Evolutionary conservation across 2,113 vertebrate genomes (phyloP), one percentile per base, ranked within the genome.

Genomic region (Alligator mississippiensis): DNA sequence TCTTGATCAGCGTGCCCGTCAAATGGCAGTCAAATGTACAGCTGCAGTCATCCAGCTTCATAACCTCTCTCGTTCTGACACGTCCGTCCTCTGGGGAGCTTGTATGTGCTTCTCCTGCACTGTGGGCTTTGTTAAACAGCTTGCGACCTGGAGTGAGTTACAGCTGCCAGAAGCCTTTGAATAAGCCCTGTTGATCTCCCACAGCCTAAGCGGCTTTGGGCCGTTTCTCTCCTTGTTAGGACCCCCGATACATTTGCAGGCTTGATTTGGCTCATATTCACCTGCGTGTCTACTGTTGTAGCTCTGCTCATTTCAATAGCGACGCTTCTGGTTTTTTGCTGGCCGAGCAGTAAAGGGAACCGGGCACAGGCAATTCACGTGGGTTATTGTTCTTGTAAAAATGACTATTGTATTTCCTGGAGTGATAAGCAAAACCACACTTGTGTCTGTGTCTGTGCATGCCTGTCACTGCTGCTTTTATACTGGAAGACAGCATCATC

Each of bases 41-140:
- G 63, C 76, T 84, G 66, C 11, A 72, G 64, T 13, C 55, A 30
- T 60, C 88, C 74, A 19, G 58, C 38, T 86, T 79, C 47, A n/a
- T 81, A 87, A 87, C 59, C n/a, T 84, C 77, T 92, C 75, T 95
- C 0, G 0, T 95, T 63, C 85, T 80, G 82, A 1, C 3, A 21
- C 34, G 80, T 75, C 11, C 91, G 89, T 0, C 79, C 92, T 80
- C 84, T 82, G 63, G 76, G 90, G 90, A 89, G 54, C 68, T 92
- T 84, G 24, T 4, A 16, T 76, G 77, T 79, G 88, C 62, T 55
- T 95, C 61, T 5, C 68, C 30, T 63, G 68, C 62, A 58, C 27
- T 94, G 85, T 70, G 78, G 89, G 86, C 78, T 89, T 84, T 66
- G 57, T 75, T 77, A 61, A 92, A 88, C 84, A 93, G 89, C 82